Evolutionary conservation across 2,888 invertebrate species (phyloP).

Genomic region (Crepidodera aurea): DNA sequence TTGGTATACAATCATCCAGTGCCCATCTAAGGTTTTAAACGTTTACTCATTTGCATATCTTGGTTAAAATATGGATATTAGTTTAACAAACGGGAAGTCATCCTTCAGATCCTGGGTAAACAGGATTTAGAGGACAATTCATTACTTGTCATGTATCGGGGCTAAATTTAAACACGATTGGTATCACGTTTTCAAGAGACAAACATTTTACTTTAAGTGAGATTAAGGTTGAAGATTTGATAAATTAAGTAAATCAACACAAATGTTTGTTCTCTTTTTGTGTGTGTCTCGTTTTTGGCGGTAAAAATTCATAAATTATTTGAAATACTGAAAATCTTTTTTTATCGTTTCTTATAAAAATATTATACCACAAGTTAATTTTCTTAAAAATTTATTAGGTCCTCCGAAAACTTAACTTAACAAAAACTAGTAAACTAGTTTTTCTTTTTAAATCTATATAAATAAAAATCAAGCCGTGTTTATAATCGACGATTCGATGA

Average conservation of each 20-base stretch:
- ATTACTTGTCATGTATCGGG: constrained; percentile 12
- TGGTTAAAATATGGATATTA: constrained; percentile 14
- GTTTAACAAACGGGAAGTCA: constrained; percentile 8
- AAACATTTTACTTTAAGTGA: neutral
- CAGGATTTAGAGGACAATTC: constrained; percentile 16
- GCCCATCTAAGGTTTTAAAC: neutral
- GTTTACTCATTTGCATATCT: neutral
- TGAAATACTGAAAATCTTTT: too few relatives aligned
- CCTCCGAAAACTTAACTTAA: too few relatives aligned
- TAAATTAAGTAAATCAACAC: constrained; percentile 3
- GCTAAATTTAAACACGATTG: constrained; percentile 1
- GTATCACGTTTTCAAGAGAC: constrained; percentile 7
- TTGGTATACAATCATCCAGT: neutral
- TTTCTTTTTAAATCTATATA: too few relatives aligned
- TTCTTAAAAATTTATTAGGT: too few relatives aligned
- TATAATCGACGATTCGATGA: too few relatives aligned
- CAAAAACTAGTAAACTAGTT: too few relatives aligned
- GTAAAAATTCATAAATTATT: too few relatives aligned
- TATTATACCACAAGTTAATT: too few relatives aligned
- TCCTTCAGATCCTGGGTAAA: constrained; percentile 11
- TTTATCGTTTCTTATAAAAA: too few relatives aligned
- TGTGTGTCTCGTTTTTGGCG: too few relatives aligned
- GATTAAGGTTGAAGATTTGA: neutral
- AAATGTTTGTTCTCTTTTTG: constrained; percentile 2
- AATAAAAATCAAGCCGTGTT: too few relatives aligned